A percentile compares a stretch with the other conserved stretches of the same genome.
Evolutionary conservation across 1,140 invertebrate genomes (phyloP).

Genomic region (Drosophila sucinea): DNA sequence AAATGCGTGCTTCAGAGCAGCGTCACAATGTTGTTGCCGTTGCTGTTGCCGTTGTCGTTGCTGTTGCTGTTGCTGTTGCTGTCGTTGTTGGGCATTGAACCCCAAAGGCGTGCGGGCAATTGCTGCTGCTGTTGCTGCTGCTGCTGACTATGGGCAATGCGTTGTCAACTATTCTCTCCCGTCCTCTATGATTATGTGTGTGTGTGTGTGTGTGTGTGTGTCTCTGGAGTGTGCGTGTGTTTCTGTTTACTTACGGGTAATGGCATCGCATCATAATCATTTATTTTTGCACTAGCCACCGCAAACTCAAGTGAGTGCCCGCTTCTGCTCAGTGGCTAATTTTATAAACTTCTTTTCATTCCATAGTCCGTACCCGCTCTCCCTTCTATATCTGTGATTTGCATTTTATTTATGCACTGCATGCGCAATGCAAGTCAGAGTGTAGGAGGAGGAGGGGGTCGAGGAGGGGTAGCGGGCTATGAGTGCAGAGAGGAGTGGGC

Average conservation of each 20-base stretch:
- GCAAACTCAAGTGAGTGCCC: constrained; percentile 26
- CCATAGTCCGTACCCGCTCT: background rate
- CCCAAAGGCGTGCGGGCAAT: constrained; percentile 19
- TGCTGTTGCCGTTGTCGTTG: background rate
- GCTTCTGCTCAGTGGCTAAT: constrained; percentile 37
- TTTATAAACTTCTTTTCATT: constrained; percentile 56
- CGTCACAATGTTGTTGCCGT: constrained; percentile 11
- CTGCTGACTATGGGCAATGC: constrained; percentile 33
- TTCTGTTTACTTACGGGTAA: constrained; percentile 29
- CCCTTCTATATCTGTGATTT: constrained; percentile 4
- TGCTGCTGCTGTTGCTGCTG: constrained; percentile 4
- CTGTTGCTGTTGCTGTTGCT: constrained; percentile 4
- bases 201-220: constrained; percentile 20
- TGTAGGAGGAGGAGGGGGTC: background rate
- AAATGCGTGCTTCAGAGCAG: constrained; percentile 32
- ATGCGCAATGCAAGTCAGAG: background rate
- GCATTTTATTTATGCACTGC: constrained; percentile 13
- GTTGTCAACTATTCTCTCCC: constrained; percentile 51
- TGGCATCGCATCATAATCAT: constrained; percentile 61
- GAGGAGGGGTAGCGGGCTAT: background rate
- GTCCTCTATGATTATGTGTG: constrained; percentile 23
- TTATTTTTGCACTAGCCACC: constrained; percentile 52
- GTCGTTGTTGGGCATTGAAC: constrained; percentile 15
- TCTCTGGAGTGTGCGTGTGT: constrained; percentile 16
- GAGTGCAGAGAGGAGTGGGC: background rate